phyloP scores from a whole-genome alignment of 2,797 vertebrate genomes.

The Siniperca undulata region DNA sequence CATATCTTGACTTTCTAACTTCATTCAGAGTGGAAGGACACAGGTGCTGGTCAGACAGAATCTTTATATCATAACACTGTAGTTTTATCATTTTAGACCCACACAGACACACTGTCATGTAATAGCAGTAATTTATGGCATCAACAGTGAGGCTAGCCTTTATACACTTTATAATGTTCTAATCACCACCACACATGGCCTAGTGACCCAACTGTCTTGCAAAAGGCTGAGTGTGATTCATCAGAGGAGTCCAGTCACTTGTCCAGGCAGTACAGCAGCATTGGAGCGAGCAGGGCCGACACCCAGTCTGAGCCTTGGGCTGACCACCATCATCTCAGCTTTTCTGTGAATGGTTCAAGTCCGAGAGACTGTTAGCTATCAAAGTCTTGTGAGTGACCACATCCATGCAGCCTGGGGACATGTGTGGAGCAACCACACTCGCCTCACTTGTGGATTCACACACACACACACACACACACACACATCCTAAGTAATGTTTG shows the following conservation, averaged over 20 bases:
- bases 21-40: conserved; percentile 7
- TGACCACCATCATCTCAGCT: conserved; percentile 52
- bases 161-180: conserved; percentile 12
- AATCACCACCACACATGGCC: conserved; percentile 25
- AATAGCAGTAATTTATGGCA: neutral
- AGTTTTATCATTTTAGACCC: conserved; percentile 3
- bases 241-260: conserved; percentile 44
- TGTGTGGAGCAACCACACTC: conserved; percentile 33
- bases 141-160: neutral
- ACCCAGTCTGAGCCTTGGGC: conserved; percentile 45
- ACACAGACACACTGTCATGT: neutral
- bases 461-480: conserved; percentile 2
- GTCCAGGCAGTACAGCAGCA: conserved; percentile 14
- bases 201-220: conserved; percentile 39
- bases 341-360: conserved; percentile 49
- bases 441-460: conserved; percentile 1
- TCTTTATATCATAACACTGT: neutral
- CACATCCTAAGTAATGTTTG: conserved; percentile 31
- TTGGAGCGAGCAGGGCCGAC: conserved; percentile 24
- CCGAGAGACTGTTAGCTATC: conserved; percentile 47
- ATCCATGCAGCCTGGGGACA: conserved; percentile 52
- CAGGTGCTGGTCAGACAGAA: neutral
- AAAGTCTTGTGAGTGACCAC: conserved; percentile 56
- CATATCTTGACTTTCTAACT: conserved; percentile 35
- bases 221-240: conserved; percentile 43